Evolutionary conservation across 1,140 invertebrate species (phyloP).

Genomic region (Aphelinus certus): DNA sequence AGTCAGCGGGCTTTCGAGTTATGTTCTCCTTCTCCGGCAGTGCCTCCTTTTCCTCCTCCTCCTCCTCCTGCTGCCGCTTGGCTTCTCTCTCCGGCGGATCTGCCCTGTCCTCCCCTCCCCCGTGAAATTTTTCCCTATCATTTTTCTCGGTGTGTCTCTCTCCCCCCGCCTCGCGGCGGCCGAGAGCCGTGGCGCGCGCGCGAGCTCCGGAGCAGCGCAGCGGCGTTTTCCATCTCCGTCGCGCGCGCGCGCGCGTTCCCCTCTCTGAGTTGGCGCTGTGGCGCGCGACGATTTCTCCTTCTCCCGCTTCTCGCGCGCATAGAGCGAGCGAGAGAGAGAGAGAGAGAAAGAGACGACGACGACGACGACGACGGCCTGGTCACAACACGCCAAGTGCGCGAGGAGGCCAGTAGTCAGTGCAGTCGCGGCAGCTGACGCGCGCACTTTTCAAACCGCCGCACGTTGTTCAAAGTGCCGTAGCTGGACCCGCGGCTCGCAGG

Average conservation of each 20-base stretch:
- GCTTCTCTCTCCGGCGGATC: not conserved
- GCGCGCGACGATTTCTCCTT: not conserved
- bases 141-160: not conserved
- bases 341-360: slow-evolving; percentile 15
- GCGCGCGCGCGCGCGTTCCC: not conserved
- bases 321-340: not conserved
- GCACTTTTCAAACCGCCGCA: slow-evolving; percentile 28
- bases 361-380: not conserved
- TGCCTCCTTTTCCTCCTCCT: slow-evolving; percentile 34
- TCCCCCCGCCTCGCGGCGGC: not conserved
- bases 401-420: slow-evolving; percentile 45
- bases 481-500: not conserved
- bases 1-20: no score
- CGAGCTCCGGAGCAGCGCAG: not conserved
- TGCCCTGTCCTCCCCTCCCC: slow-evolving; percentile 3
- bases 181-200: not conserved
- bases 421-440: slow-evolving; percentile 54
- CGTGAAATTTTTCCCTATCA: not conserved
- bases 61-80: not conserved
- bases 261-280: not conserved
- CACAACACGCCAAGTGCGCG: slow-evolving; percentile 29
- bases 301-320: slow-evolving; percentile 1
- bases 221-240: not conserved
- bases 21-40: not conserved
- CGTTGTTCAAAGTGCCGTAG: not conserved